These are phyloP conservation scores for Cyrtonyx montezumae DNA, from an alignment of 2,113 vertebrate genomes.

Conservation along the genomic window DNA sequence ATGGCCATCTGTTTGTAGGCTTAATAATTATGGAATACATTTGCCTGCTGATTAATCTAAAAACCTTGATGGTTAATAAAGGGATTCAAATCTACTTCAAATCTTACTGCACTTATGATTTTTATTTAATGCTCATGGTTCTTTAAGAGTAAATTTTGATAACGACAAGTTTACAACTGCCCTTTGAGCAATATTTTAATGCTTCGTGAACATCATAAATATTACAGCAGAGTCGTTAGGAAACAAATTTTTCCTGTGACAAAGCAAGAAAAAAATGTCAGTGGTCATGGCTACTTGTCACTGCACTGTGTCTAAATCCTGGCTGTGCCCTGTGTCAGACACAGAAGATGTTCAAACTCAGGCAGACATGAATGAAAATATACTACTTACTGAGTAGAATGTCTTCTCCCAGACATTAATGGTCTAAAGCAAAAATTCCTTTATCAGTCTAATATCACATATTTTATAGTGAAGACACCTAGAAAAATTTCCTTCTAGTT, in stretches of 20 bases:
- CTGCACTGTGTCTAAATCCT: background rate
- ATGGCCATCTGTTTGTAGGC: conserved; percentile 25
- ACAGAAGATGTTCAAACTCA: background rate
- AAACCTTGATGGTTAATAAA: background rate
- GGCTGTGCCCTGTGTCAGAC: background rate
- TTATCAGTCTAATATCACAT: background rate
- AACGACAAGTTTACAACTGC: background rate
- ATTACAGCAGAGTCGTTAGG: background rate
- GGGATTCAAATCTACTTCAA: background rate
- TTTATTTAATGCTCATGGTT: background rate
- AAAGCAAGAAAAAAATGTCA: background rate
- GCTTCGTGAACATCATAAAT: background rate
- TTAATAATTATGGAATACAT: conserved; percentile 44
- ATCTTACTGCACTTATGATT: background rate
- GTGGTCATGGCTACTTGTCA: background rate
- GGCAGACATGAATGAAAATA: background rate
- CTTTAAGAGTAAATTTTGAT: background rate
- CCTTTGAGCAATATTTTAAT: background rate
- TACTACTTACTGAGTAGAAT: background rate
- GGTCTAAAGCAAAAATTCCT: background rate
- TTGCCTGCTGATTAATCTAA: conserved; percentile 25
- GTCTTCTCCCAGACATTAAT: background rate
- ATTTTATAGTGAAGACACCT: background rate
- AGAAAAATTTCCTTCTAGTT: background rate
- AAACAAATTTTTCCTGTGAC: background rate